Conservation (phyloP, 2,888 invertebrate species). For the Drosophila pseudotalamancana region DNA sequence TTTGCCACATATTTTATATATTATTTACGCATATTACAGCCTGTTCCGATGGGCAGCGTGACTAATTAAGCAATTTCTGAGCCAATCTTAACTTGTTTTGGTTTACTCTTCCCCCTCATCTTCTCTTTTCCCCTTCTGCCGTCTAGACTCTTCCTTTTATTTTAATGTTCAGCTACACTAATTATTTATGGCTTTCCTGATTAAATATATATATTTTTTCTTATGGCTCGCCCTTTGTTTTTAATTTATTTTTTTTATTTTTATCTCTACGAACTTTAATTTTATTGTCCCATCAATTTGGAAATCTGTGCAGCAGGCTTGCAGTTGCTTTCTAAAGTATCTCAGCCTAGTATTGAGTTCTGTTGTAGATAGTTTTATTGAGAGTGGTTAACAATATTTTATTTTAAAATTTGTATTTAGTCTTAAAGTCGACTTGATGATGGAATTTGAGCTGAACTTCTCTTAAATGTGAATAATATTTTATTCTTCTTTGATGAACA, state of each 20-base stretch:
- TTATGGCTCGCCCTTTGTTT: constrained; percentile 11
- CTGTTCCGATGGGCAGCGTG: constrained; percentile 51
- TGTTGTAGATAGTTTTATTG: neutral
- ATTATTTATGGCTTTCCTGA: constrained; percentile 75
- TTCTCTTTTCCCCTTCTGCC: neutral
- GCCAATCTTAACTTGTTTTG: constrained; percentile 54
- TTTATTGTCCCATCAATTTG: constrained; percentile 44
- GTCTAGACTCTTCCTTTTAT: constrained; percentile 12
- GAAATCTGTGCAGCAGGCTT: constrained; percentile 32
- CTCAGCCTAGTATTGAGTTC: neutral
- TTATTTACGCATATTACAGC: constrained; percentile 70
- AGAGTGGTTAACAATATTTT: neutral
- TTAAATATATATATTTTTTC: constrained; percentile 51
- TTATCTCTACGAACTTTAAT: constrained; percentile 54
- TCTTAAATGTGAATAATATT: too few species aligned
- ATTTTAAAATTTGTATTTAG: too few species aligned
- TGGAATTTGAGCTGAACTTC: too few species aligned
- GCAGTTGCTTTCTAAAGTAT: neutral
- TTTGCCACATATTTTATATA: constrained; percentile 71
- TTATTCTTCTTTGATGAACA: too few species aligned
- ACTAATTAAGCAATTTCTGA: constrained; percentile 79
- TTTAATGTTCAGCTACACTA: constrained; percentile 50
- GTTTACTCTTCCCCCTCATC: neutral
- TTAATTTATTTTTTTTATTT: constrained; percentile 48
- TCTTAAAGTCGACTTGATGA: too few species aligned